Evolutionary conservation across 2,113 vertebrate species (phyloP).

Genomic region (Dipodomys spectabilis): DNA sequence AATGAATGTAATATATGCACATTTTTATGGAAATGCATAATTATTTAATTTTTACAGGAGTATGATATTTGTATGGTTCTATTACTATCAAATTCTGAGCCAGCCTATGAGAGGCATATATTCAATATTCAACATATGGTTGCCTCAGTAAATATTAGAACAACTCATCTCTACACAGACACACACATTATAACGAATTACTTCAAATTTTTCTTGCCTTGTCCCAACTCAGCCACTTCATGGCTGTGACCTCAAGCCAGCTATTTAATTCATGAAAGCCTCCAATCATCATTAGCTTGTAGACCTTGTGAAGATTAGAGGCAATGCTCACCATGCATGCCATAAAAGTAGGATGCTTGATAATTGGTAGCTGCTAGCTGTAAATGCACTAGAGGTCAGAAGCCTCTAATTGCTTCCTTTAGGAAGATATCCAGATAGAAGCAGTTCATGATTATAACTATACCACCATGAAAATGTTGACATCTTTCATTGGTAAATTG

Average conservation of each 20-base stretch:
- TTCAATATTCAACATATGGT: neutral
- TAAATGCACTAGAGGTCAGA: neutral
- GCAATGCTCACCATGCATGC: neutral
- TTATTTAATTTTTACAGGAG: neutral
- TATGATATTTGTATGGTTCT: neutral
- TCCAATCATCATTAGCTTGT: neutral
- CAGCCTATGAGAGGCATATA: neutral
- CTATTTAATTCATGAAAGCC: neutral
- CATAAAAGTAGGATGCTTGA: neutral
- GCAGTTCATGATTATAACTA: neutral
- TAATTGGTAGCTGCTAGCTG: constrained; percentile 15
- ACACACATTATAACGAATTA: neutral
- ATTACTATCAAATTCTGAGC: neutral
- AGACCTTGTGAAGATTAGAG: neutral
- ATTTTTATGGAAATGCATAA: neutral
- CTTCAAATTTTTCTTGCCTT: neutral
- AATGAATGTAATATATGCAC: neutral
- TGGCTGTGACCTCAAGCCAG: neutral
- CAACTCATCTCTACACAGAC: neutral
- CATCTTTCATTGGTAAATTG: neutral
- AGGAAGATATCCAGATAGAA: neutral
- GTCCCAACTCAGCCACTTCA: neutral
- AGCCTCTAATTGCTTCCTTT: neutral
- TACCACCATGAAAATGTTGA: neutral
- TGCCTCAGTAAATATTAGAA: neutral